Base-by-base conservation (phyloP, 2,888 invertebrate genomes). In the Pardosa pseudoannulata region DNA sequence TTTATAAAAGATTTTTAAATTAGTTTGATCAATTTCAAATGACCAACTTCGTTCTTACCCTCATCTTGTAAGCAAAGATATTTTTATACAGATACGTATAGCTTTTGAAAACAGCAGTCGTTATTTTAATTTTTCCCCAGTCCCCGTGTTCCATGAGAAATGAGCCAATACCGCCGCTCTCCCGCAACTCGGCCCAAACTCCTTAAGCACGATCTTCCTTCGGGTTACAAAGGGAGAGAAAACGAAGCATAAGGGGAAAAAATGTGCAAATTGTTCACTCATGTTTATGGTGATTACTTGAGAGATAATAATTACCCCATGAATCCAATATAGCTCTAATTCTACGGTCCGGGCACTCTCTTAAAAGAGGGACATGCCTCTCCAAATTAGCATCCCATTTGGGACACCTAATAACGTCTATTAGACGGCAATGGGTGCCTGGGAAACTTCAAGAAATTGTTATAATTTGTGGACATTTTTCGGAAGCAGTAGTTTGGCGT, bases 261-360 rank as follows among this genome's bases (percentile, higher is more conserved):
- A 56, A 67, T 56, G 72, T 67, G 72, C 68, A 83, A 83, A 83
- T 83, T 72, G 83, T 73, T 74, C 50, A 28, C 78, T 83, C 83
- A 83, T 83, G 83, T 83, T 83, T 83, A 83, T 83, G 83, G 67
- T 78, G 72, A 83, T 83, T 78, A 75, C 64, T 19, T 31, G 28
- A 56, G 62, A 62, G 62, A 75, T 67, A 73, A 73, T 80, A 74
- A 81, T 81, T 74, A 81, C 70, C 70, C 28, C 75, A 50, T 67
- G 73, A 62, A 73, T 31, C 36, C 72, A 65, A 50, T 73, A 74
- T 16, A 50, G 39, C 50, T 65, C 62, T 39, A 71, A 64, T 70
- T 70, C 62, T 41, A 64, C 31, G 28, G n/a, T 23, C 39, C 36
- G 27, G 46, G 11, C 50, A 9, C 23, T 68, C 39, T 39, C 64